Percentiles rank a stretch among this genome's conserved stretches.
Conservation (phyloP, 2,113 vertebrate genomes). For the Microcebus tavaratra region DNA sequence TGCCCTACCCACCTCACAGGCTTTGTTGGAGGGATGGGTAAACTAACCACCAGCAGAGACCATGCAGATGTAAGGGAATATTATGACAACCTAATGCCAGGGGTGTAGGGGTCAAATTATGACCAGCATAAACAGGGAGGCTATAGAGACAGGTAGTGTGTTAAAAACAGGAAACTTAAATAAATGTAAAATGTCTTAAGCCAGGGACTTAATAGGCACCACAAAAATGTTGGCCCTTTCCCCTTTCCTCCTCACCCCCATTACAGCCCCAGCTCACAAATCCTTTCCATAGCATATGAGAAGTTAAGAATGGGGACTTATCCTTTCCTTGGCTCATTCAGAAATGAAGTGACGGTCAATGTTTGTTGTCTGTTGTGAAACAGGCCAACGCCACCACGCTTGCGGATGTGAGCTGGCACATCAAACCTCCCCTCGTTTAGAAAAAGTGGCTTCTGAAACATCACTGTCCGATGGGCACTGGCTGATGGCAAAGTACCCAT, state of each 20-base stretch:
- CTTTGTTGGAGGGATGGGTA: not conserved
- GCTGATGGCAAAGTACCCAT: not conserved
- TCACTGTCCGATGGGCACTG: not conserved
- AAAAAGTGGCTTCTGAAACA: not conserved
- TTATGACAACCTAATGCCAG: not conserved
- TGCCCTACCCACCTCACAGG: not conserved
- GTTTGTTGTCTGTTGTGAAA: slow-evolving; percentile 30
- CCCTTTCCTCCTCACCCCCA: not conserved
- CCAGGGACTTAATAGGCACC: not conserved
- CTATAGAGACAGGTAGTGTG: not conserved
- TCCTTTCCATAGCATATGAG: not conserved
- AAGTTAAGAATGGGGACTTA: not conserved
- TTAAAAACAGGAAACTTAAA: not conserved
- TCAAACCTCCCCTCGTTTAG: not conserved
- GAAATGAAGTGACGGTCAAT: not conserved
- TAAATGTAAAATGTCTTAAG: not conserved
- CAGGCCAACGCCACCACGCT: not conserved
- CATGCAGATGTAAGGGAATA: not conserved
- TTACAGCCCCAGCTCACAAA: not conserved
- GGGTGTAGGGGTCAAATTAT: not conserved
- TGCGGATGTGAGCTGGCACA: not conserved
- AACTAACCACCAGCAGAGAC: not conserved
- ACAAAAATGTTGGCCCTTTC: not conserved
- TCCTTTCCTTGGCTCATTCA: not conserved
- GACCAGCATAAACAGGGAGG: not conserved